Evolutionary conservation across 2,888 invertebrate genomes (phyloP), one percentile per base, ranked within the genome.

Genomic region (Limnephilus rhombicus): DNA sequence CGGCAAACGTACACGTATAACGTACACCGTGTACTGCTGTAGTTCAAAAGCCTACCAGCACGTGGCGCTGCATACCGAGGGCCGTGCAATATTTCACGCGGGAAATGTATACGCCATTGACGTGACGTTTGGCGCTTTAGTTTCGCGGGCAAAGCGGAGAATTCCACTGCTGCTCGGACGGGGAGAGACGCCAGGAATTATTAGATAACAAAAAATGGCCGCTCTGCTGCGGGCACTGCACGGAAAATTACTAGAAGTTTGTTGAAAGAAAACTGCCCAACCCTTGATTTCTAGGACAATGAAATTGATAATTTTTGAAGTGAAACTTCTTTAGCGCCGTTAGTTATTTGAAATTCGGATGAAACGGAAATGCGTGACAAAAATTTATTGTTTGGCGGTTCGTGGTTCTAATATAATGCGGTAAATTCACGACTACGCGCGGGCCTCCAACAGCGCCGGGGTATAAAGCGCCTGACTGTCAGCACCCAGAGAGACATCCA

Each of bases 31-130:
- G 68, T 9, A n/a, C 24, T 68, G 24, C n/a, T 24, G 34, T 83
- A 83, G 34, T 83, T 83, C 37, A 37, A 34, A 34, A 41, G 83
- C 24, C 83, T 83, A 83, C 83, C 37, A 15, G 34, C 83, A 34
- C 82, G 83, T 83, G 83, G 83, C 34, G 83, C 24, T 83, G 83
- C 34, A 83, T 31, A 34, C 34, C 34, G 18, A 24, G 37, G 11
- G 37, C 34, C 34, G 7, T 41, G 83, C 37, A 31, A 83, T 83
- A 83, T 34, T 83, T 83, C 24, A 83, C 37, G 83, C n/a, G 83
- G 83, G 37, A 83, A 83, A 83, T 83, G 83, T 83, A 37, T 24
- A 83, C 83, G 83, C 83, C 83, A 37, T 83, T 83, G 37, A 24
- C 37, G 37, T 41, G 83, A 37, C 37, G 83, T 83, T 83, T 83